Base-by-base conservation (phyloP, 2,888 invertebrate species). In the Pardosa pseudoannulata region DNA sequence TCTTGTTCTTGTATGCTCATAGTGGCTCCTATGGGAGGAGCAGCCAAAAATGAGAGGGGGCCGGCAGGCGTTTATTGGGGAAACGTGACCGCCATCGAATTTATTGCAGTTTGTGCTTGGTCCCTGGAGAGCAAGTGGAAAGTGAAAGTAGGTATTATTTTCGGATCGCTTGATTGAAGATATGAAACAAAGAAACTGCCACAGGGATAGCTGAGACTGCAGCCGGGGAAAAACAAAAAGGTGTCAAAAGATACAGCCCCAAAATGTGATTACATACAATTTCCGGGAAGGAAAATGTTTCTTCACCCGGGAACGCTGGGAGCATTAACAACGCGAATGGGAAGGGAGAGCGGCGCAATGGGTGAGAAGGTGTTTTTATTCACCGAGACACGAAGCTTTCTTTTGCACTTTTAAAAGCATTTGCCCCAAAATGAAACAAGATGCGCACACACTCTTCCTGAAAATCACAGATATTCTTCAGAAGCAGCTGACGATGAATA, bases 211-310 rank as follows among this genome's bases (percentile, higher is more conserved):
- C 65, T 65, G 79, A 79, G 79, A 79, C 70, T 76, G 46, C 46
- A 19, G 29, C 28, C 13, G 39, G 65, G n/a, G 32, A 79, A 65
- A 79, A 79, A 79, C 71, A 79, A 72, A 79, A 79, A 79, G 79
- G 79, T 72, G 79, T 79, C 79, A 79, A 79, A 79, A 79, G 79
- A 79, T 72, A 79, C 79, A 79, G 72, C 72, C 79, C 56, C 79
- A 71, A 79, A 79, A 79, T 79, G 79, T 79, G 79, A 79, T 79
- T 79, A 79, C 79, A 79, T 79, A 79, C 70, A 79, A 79, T 79
- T 79, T 79, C 79, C 79, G 79, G 79, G 32, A 71, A 39, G 56
- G 71, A 50, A 72, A 72, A 72, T 41, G 41, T 71, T 79, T 72
- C 65, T 65, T 79, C 46, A 31, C 72, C 28, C 41, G 28, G 72